phyloP scores from a whole-genome alignment of 2,797 vertebrate genomes.

The Rhabdophis nuchalis region DNA sequence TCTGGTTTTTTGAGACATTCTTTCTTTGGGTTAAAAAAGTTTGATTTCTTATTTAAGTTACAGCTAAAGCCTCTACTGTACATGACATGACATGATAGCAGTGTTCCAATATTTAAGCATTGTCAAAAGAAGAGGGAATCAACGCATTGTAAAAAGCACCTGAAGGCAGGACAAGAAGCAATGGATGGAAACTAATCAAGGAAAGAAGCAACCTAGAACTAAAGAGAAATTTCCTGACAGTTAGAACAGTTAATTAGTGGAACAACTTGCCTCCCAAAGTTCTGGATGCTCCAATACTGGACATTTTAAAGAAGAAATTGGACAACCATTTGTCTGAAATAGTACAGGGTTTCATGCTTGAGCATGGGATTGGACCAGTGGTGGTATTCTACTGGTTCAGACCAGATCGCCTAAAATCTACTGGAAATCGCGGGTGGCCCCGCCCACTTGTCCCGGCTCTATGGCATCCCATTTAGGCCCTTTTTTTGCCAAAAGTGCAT shows the following conservation, averaged over 20 bases:
- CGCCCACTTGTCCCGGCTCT: no score
- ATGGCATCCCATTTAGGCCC: no score
- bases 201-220: not conserved
- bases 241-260: not conserved
- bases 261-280: not conserved
- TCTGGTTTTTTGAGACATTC: not conserved
- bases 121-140: not conserved
- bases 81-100: not conserved
- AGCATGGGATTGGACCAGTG: not conserved
- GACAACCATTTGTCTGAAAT: not conserved
- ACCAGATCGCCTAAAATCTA: no score
- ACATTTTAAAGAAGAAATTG: not conserved
- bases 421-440: no score
- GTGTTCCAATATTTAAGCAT: not conserved
- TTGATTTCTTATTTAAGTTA: not conserved
- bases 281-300: not conserved
- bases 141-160: not conserved
- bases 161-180: not conserved
- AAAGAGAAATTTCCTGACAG: not conserved
- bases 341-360: not conserved
- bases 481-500: no score
- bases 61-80: not conserved
- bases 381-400: no score
- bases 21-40: not conserved
- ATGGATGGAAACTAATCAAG: not conserved